Evolutionary conservation across 2,888 invertebrate genomes (phyloP), one percentile per base, ranked within the genome.

Genomic region (Tetheella fluctuosa): DNA sequence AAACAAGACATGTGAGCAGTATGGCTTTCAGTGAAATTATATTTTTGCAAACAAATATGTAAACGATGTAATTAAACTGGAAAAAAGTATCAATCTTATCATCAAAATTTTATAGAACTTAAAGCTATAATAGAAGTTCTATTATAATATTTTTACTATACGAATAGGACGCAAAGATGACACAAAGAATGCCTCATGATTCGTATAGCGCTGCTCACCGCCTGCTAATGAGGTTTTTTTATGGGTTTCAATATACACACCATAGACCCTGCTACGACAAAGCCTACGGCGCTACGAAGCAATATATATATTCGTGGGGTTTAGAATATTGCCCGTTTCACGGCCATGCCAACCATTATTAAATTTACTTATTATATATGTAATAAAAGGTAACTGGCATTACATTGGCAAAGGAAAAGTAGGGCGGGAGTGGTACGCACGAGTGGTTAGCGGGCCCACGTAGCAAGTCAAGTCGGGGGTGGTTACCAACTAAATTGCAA

Each of bases 311-410:
- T n/a, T 74, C 58, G 68, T 69, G 65, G 71, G 64, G 73, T 70
- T 70, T 71, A 69, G 68, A 76, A 78, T 79, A 73, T 73, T 62
- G 56, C 64, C 65, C 63, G 48, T 48, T 48, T 48, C 67, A 70
- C 68, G 77, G 70, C 73, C 69, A 59, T 70, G 67, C 67, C 65
- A 71, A 60, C 70, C 63, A 68, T 78, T 79, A 76, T 77, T 74
- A 74, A 74, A 79, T 77, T 79, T 76, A 77, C 78, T 77, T 79
- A 77, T 74, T 76, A 76, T 70, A n/a, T n/a, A 71, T 64, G 66
- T 73, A 75, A 76, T 79, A 79, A 81, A 76, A 76, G 71, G 79
- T 75, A 74, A 75, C 74, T 71, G 74, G 74, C 71, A 74, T 75
- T 73, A 71, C 64, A 67, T 66, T 65, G 67, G 52, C 63, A 57